Conservation (phyloP, 2,888 invertebrate species). For the Marronus borbonicus region DNA sequence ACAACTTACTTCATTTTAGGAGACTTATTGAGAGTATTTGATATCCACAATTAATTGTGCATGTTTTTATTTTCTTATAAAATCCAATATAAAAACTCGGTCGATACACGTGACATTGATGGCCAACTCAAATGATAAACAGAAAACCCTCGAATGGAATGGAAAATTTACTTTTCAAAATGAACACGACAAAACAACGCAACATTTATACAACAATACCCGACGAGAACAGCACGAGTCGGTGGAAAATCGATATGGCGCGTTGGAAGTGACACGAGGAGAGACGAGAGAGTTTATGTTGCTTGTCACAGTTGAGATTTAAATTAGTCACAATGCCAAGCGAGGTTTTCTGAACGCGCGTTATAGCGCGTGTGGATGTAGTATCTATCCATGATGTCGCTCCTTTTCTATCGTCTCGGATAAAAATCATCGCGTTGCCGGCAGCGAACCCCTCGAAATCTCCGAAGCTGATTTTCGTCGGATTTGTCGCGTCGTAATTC, state of each 20-base stretch:
- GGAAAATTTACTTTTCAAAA: background rate
- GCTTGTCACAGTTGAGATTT: conserved; percentile 13
- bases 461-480: background rate
- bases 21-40: too few species aligned
- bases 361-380: background rate
- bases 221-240: background rate
- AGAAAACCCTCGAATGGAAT: background rate
- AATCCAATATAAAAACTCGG: background rate
- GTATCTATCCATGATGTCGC: background rate
- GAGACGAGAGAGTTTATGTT: conserved; percentile 1
- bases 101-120: too few species aligned
- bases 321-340: conserved; percentile 7
- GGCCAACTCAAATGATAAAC: background rate
- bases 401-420: background rate
- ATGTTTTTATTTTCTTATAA: too few species aligned
- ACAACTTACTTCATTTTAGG: too few species aligned
- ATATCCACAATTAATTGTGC: too few species aligned
- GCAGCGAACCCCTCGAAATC: too few species aligned
- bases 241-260: background rate
- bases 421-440: background rate
- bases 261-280: background rate
- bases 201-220: background rate
- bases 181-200: background rate
- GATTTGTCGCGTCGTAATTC: conserved; percentile 2
- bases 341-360: background rate